Evolutionary conservation across 1,140 invertebrate species (phyloP).

Genomic region (Drosophila arawakana): DNA sequence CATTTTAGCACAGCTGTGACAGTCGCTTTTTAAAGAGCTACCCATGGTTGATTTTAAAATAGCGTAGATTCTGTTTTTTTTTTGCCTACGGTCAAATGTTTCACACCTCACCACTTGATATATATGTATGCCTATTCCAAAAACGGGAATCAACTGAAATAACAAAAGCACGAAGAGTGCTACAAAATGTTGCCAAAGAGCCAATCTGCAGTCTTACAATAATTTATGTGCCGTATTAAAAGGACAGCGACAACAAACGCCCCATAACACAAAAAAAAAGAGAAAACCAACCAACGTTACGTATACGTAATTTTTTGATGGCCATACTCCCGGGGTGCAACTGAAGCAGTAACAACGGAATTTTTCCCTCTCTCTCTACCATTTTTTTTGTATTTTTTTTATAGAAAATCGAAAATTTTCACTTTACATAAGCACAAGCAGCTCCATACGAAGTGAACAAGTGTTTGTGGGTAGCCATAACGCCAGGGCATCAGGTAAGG

Average conservation of each 20-base stretch:
- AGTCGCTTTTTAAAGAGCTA: constrained; percentile 33
- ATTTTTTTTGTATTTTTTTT: constrained; percentile 28
- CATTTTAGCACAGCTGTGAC: constrained; percentile 26
- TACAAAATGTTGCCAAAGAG: constrained; percentile 77
- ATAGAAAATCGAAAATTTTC: constrained; percentile 80
- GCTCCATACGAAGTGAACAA: constrained; percentile 66
- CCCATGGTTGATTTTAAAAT: constrained; percentile 5
- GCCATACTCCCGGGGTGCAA: constrained; percentile 46
- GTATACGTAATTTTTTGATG: constrained; percentile 82
- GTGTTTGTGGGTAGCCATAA: constrained; percentile 70
- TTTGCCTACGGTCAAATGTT: constrained; percentile 53
- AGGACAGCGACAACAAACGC: constrained; percentile 72
- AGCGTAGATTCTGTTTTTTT: not conserved
- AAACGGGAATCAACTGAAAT: constrained; percentile 1
- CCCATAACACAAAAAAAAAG: constrained; percentile 41
- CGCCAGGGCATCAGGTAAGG: constrained; percentile 21
- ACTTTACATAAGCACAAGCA: constrained; percentile 74
- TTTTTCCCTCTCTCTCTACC: constrained; percentile 48
- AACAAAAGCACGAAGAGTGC: constrained; percentile 14
- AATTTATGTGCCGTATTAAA: constrained; percentile 82
- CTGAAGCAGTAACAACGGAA: constrained; percentile 44
- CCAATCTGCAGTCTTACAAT: constrained; percentile 79
- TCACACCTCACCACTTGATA: constrained; percentile 71
- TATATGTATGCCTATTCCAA: constrained; percentile 42
- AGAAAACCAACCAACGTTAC: constrained; percentile 50